Evolutionary conservation across 2,888 invertebrate genomes (phyloP).

Genomic region (Exephanes ischioxanthus): DNA sequence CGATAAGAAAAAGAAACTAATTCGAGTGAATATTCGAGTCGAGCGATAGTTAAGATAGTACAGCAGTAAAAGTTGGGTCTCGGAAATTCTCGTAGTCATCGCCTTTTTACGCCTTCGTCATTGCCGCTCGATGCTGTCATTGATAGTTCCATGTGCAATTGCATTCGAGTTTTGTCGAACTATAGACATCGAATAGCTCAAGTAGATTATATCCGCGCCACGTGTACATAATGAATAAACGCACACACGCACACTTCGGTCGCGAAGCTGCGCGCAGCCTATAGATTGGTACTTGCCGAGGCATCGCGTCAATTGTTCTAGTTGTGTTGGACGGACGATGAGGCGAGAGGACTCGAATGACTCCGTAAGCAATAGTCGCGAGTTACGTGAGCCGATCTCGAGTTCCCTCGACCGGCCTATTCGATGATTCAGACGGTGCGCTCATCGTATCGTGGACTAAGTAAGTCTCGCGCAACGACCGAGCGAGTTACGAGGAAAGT

Average conservation of each 20-base stretch:
- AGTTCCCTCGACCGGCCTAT: slow-evolving; percentile 1
- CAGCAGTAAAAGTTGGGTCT: background rate
- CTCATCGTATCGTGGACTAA: background rate
- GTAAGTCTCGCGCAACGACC: background rate
- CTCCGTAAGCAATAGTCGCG: slow-evolving; percentile 6
- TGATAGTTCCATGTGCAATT: background rate
- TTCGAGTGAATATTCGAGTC: too few relatives aligned
- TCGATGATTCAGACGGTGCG: slow-evolving; percentile 43
- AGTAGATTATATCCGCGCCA: background rate
- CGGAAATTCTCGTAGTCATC: background rate
- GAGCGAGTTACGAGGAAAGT: slow-evolving; percentile 14
- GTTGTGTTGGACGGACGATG: slow-evolving; percentile 12
- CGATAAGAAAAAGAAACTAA: too few relatives aligned
- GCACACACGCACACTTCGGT: background rate
- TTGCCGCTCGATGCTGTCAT: slow-evolving; percentile 33
- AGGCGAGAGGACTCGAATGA: slow-evolving; percentile 23
- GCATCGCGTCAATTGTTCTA: slow-evolving; percentile 44
- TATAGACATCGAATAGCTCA: background rate
- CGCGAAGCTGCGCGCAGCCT: background rate
- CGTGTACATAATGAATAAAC: slow-evolving; percentile 12
- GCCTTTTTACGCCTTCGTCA: slow-evolving; percentile 21
- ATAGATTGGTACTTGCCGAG: slow-evolving; percentile 6
- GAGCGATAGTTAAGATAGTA: background rate
- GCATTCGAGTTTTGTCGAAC: background rate
- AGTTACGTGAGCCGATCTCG: slow-evolving; percentile 27